These are phyloP conservation scores for Fragum whitleyi DNA, from an alignment of 2,888 invertebrate species.

Conservation along the genomic window DNA sequence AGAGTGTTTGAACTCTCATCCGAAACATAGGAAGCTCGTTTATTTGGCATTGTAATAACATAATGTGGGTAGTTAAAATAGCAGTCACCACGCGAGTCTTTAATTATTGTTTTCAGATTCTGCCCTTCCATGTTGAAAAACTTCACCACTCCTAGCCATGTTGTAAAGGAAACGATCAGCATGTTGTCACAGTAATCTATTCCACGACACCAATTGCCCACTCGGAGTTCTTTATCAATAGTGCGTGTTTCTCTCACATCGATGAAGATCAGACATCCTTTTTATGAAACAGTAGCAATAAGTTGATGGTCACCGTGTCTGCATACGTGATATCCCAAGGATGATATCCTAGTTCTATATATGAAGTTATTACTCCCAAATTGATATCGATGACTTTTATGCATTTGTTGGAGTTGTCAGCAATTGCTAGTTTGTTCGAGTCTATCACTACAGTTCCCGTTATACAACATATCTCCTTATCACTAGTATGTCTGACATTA, in stretches of 20 bases:
- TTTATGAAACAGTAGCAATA: neutral
- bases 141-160: neutral
- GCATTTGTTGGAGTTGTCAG: neutral
- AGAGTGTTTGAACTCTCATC: neutral
- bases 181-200: neutral
- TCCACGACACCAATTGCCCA: neutral
- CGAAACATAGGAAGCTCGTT: neutral
- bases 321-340: neutral
- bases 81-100: neutral
- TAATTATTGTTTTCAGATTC: neutral
- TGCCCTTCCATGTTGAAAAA: neutral
- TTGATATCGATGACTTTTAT: neutral
- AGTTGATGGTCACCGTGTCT: neutral
- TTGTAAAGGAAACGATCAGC: neutral
- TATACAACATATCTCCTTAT: neutral
- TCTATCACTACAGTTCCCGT: neutral
- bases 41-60: neutral
- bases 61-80: neutral
- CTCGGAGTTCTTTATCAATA: neutral
- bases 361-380: neutral
- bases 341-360: neutral
- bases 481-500: neutral
- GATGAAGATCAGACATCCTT: neutral
- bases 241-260: neutral
- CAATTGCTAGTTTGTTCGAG: neutral